phyloP scores from a whole-genome alignment of 2,888 invertebrate genomes.

The Habroteleia sp. region DNA sequence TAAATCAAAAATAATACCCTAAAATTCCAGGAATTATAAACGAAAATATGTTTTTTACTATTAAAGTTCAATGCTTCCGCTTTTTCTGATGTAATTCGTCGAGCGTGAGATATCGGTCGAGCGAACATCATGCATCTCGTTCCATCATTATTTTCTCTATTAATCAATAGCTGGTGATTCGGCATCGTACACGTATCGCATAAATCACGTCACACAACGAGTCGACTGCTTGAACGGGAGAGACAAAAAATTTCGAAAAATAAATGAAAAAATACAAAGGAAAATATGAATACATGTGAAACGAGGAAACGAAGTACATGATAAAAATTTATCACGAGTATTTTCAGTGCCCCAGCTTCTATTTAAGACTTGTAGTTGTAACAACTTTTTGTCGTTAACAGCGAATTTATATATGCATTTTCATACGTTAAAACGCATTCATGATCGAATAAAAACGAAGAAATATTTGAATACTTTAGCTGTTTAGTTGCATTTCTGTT shows the following conservation, averaged over 20 bases:
- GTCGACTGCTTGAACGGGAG: conserved; percentile 50
- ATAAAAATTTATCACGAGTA: conserved; percentile 34
- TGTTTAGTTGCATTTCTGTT: no score
- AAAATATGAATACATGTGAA: conserved; percentile 40
- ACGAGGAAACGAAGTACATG: conserved; percentile 23
- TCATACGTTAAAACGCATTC: no score
- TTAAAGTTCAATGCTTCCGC: conserved; percentile 63
- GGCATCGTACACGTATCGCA: conserved; percentile 64
- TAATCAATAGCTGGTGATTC: conserved; percentile 62
- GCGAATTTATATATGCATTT: no score
- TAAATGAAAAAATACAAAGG: conserved; percentile 30
- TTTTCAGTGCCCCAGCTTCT: conserved; percentile 12
- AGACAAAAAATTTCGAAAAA: conserved; percentile 49
- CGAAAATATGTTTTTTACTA: conserved; percentile 57
- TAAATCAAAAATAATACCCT: conserved; percentile 21
- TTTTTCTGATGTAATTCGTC: conserved; percentile 63
- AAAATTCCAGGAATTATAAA: conserved; percentile 51
- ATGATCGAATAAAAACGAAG: no score
- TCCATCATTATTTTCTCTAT: conserved; percentile 65
- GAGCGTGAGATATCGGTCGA: conserved; percentile 65
- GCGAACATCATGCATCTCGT: conserved; percentile 62
- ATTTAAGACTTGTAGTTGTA: no score
- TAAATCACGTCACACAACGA: conserved; percentile 63
- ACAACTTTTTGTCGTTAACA: conserved; percentile 29
- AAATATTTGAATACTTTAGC: no score